Evolutionary conservation across 2,888 invertebrate genomes (phyloP).

Genomic region (Caenorhabditis macrosperma): DNA sequence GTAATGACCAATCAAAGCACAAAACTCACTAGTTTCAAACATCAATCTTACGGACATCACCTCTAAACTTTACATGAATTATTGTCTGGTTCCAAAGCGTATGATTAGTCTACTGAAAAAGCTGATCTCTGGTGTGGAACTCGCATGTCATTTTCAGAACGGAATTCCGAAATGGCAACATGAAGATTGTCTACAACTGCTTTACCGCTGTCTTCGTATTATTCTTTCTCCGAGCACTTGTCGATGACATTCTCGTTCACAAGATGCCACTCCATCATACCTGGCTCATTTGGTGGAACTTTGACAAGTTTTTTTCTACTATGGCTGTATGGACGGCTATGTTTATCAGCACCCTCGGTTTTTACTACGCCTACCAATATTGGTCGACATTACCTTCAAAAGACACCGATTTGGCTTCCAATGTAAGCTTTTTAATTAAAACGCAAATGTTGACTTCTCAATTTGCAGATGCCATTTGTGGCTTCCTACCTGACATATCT

Average conservation of each 20-base stretch:
- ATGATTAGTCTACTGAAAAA: too few relatives aligned
- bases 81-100: too few relatives aligned
- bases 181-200: conserved; percentile 76
- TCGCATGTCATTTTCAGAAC: too few relatives aligned
- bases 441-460: background rate
- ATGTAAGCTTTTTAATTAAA: conserved; percentile 14
- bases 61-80: background rate
- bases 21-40: background rate
- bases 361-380: conserved; percentile 67
- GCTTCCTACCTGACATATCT: conserved; percentile 71
- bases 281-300: conserved; percentile 79
- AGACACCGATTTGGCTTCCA: conserved; percentile 28
- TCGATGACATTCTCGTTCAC: conserved; percentile 72
- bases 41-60: too few relatives aligned
- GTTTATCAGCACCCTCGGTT: conserved; percentile 72
- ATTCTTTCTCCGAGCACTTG: conserved; percentile 69
- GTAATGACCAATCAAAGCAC: background rate
- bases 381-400: conserved; percentile 74
- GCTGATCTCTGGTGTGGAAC: too few relatives aligned
- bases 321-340: conserved; percentile 75
- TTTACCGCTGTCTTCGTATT: conserved; percentile 74
- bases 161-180: conserved; percentile 62
- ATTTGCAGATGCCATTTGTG: conserved; percentile 59
- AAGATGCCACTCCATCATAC: conserved; percentile 78
- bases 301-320: conserved; percentile 73